Evolutionary conservation across 2,888 invertebrate species (phyloP), one percentile per base, ranked within the genome.

Genomic region (Biston betularia): DNA sequence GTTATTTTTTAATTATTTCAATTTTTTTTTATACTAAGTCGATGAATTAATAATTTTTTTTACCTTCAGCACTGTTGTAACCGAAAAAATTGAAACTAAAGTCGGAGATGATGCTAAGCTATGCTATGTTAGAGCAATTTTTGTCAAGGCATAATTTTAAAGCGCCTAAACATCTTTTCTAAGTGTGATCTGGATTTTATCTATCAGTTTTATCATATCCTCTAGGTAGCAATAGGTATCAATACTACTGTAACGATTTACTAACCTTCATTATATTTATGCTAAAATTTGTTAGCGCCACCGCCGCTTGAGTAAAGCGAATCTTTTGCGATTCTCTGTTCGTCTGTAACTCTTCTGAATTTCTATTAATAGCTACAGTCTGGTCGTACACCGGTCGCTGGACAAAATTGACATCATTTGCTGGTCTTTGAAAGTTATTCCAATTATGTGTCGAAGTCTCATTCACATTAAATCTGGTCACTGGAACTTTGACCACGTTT

Each of bases 241-340:
- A 24, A 24, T 3, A 24, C 24, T 24, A 3, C n/a, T 14, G 12
- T 6, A 14, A 6, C 1, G 10, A 6, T 15, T 11, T 52, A 48
- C 57, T 57, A 58, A 73, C 72, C 69, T 69, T 71, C 70, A 74
- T 71, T n/a, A 72, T 24, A 57, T 60, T 66, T 35, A 75, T 40
- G 54, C 69, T 70, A 60, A 72, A 73, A 52, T 70, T 69, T 0
- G 73, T 70, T 34, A 75, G 46, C 12, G 73, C 63, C 33, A 8
- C 35, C 33, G 73, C 54, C 9, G 60, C 48, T 24, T 33, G 60
- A 53, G 69, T 70, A 1, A 75, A 42, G 1, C 10, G 58, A 53
- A 75, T 15, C 10, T 7, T 34, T 24, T 11, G 38, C 8, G 15
- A 33, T 46, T 12, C 35, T 10, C 7, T 12, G 24, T 10, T 58